These are phyloP conservation scores for Brachionus rubens DNA, from an alignment of 1,140 invertebrate genomes.

Conservation along the genomic window DNA sequence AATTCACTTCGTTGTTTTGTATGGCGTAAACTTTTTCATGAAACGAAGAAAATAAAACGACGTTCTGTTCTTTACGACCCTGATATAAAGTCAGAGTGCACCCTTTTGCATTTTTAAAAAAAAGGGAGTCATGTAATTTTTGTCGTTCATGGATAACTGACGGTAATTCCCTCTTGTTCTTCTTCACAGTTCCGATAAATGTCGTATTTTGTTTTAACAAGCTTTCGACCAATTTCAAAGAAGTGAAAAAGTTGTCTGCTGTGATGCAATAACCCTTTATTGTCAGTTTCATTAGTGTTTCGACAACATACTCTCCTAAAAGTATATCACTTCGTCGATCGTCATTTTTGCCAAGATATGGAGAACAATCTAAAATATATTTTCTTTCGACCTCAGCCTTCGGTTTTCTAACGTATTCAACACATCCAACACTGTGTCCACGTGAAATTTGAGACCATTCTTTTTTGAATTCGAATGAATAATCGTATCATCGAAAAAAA, in stretches of 20 bases:
- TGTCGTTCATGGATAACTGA: not conserved
- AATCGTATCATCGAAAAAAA: too few relatives aligned
- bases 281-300: not conserved
- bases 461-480: too few relatives aligned
- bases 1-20: constrained; percentile 26
- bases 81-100: constrained; percentile 48
- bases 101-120: constrained; percentile 15
- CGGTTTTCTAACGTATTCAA: too few relatives aligned
- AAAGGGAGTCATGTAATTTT: not conserved
- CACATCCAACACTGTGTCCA: too few relatives aligned
- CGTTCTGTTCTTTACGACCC: constrained; percentile 48
- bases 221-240: not conserved
- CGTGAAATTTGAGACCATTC: too few relatives aligned
- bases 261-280: constrained; percentile 13
- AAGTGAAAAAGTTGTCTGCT: not conserved
- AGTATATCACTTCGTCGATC: not conserved
- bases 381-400: not conserved
- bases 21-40: constrained; percentile 25
- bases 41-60: constrained; percentile 32
- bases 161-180: not conserved
- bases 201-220: not conserved
- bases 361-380: not conserved
- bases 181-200: not conserved
- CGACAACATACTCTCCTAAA: not conserved
- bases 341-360: not conserved